These are phyloP conservation scores for Anoplopoma fimbria DNA, from an alignment of 2,113 vertebrate species.

Conservation along the genomic window DNA sequence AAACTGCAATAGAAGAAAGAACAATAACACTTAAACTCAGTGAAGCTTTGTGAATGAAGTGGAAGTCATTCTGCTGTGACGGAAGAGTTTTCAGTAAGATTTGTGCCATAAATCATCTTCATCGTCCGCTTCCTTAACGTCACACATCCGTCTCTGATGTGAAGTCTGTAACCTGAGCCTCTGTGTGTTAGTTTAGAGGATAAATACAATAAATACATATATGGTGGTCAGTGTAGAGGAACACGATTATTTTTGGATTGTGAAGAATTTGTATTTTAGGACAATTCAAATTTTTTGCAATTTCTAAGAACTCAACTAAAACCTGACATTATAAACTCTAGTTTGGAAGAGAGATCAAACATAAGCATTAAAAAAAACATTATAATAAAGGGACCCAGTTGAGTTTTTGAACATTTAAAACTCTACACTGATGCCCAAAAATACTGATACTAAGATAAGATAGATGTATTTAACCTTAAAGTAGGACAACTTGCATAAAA, in stretches of 20 bases:
- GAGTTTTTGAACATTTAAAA: not conserved
- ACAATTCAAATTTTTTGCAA: not conserved
- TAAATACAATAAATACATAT: not conserved
- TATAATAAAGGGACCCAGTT: not conserved
- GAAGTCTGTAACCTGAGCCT: not conserved
- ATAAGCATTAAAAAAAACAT: not conserved
- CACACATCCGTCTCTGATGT: not conserved
- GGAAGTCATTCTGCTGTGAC: not conserved
- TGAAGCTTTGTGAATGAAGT: not conserved
- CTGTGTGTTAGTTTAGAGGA: not conserved
- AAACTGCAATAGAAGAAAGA: not conserved
- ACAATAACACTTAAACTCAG: not conserved
- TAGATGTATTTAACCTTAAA: not conserved
- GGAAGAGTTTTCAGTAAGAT: not conserved
- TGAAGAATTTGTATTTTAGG: not conserved
- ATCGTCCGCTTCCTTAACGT: not conserved
- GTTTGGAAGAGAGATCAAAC: not conserved
- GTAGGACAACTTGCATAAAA: not conserved
- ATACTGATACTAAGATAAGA: not conserved
- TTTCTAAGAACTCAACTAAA: not conserved
- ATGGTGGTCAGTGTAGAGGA: not conserved
- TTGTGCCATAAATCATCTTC: slow-evolving; percentile 1
- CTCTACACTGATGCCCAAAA: not conserved
- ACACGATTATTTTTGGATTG: not conserved
- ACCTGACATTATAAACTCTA: not conserved